Evolutionary conservation across 2,113 vertebrate genomes (phyloP), one percentile per base, ranked within the genome.

Genomic region (Xyliphius kryptos): DNA sequence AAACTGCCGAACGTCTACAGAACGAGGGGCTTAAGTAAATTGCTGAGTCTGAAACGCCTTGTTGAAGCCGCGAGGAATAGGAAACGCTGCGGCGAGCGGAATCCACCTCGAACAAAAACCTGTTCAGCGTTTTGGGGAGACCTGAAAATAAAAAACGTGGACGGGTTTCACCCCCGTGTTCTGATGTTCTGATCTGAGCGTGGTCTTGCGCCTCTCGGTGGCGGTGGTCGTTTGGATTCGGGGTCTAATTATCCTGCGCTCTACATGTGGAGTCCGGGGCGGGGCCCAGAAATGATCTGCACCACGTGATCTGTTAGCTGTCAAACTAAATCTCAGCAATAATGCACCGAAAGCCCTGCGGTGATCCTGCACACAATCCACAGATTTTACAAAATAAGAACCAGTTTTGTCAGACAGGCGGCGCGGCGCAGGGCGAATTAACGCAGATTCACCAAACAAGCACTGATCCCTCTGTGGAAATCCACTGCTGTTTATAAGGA

Each of bases 1-100:
- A 63, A 21, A 53, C 58, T 37, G 44, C 58, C 48, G 13, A 59
- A 49, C 49, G 58, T 61, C 58, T 61, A 61, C 44, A 61, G 58
- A 61, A 48, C 46, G 44, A 19, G 58, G 15, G 44, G 44, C 44
- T 61, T 61, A 61, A 46, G 12, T 17, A 61, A 61, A 53, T 54
- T 53, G 54, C 61, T 54, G 50, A 53, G 38, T 53, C 51, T 20
- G 11, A 6, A 54, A n/a, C 9, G 21, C 7, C 6, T 37, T 44
- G 26, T 17, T 16, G n/a, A 63, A 63, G 32, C 38, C 51, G 54
- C 38, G 44, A 53, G 50, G 54, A 63, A 53, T 63, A 11, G 17
- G 15, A n/a, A 43, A 44, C 16, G 12, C 19, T 19, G n/a, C 49
- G 37, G 14, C 9, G 16, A 12, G 48, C 11, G 5, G 19, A 11